Percentiles rank a stretch among this genome's conserved stretches.
Evolutionary conservation across 2,113 vertebrate species (phyloP).

Genomic region (Athene cunicularia): DNA sequence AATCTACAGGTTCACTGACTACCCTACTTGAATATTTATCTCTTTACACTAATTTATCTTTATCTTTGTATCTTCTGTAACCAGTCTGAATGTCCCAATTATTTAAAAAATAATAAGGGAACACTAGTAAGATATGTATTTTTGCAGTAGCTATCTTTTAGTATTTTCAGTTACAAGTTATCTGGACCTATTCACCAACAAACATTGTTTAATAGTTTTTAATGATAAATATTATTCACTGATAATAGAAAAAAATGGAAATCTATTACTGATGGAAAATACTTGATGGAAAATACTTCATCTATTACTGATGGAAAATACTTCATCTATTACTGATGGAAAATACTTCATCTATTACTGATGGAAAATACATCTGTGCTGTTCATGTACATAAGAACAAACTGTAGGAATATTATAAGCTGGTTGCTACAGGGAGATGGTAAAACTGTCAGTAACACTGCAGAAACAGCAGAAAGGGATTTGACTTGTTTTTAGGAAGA

Average conservation of each 20-base stretch:
- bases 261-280: not conserved
- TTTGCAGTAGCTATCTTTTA: not conserved
- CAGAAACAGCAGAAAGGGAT: not conserved
- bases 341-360: not conserved
- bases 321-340: not conserved
- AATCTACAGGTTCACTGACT: not conserved
- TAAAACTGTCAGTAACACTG: not conserved
- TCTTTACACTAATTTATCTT: not conserved
- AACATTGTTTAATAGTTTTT: not conserved
- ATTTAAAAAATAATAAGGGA: not conserved
- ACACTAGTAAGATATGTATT: not conserved
- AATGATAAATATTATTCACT: not conserved
- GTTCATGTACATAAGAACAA: not conserved
- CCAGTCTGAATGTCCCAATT: not conserved
- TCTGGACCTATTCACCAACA: not conserved
- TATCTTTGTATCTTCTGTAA: not conserved
- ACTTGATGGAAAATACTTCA: not conserved
- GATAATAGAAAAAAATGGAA: not conserved
- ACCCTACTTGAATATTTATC: not conserved
- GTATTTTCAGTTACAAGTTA: not conserved
- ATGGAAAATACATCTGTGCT: not conserved
- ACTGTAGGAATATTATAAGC: not conserved
- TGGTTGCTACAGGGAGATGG: not conserved
- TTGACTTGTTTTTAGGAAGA: not conserved
- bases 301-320: too few relatives aligned